Evolutionary conservation across 2,797 vertebrate genomes (phyloP).

Genomic region (Ceryle rudis): DNA sequence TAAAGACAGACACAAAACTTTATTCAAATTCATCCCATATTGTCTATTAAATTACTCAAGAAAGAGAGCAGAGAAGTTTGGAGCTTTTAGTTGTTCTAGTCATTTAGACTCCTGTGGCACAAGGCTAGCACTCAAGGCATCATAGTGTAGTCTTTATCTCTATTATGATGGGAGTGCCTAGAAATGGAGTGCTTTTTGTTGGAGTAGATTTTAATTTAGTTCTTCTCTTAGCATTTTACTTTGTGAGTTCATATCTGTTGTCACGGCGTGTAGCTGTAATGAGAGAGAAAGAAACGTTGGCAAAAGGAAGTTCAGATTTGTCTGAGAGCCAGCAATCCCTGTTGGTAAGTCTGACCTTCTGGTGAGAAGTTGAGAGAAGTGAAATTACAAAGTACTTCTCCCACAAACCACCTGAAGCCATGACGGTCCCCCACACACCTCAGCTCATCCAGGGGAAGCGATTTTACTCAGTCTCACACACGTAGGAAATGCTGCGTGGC

Average conservation of each 20-base stretch:
- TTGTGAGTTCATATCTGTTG: not conserved
- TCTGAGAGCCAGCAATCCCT: not conserved
- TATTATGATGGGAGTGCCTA: not conserved
- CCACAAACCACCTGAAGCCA: not conserved
- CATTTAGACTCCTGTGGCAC: not conserved
- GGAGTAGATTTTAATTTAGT: not conserved
- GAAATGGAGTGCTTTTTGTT: not conserved
- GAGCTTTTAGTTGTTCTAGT: not conserved
- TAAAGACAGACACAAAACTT: not conserved
- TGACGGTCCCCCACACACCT: fast-evolving
- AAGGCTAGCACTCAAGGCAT: not conserved
- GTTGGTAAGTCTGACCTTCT: not conserved
- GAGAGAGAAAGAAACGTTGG: not conserved
- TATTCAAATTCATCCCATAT: not conserved
- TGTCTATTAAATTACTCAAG: not conserved
- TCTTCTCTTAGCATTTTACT: not conserved
- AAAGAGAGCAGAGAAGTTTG: not conserved
- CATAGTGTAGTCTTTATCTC: not conserved
- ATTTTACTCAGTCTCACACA: no score
- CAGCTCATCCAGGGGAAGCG: no score
- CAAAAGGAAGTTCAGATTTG: not conserved
- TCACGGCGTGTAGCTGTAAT: not conserved
- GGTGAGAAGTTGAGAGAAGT: not conserved
- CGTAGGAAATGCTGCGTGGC: no score
- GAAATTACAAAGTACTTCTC: not conserved